These are phyloP conservation scores for Tetramorium simillimum DNA, from an alignment of 1,140 invertebrate species.

Conservation along the genomic window DNA sequence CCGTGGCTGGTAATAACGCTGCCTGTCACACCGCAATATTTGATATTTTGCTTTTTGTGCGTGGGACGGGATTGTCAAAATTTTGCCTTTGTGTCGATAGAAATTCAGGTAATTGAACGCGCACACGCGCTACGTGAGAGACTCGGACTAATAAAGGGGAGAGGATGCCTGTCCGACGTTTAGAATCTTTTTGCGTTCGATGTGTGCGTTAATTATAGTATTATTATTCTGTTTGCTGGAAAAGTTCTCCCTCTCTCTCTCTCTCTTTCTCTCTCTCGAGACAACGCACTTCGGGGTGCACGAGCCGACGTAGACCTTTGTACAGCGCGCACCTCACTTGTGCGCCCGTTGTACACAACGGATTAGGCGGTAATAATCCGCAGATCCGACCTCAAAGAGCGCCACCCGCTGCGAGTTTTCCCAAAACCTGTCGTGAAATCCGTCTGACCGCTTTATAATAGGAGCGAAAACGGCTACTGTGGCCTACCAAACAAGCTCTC, in stretches of 20 bases:
- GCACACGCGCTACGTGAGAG: not conserved
- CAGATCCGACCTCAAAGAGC: constrained; percentile 59
- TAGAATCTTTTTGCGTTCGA: constrained; percentile 10
- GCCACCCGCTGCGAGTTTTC: constrained; percentile 77
- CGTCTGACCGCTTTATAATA: constrained; percentile 63
- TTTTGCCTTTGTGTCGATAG: not conserved
- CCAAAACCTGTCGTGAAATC: constrained; percentile 77
- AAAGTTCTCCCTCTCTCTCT: not conserved
- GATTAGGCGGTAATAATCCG: constrained; percentile 71
- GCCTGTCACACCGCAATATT: constrained; percentile 21
- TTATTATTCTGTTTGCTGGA: not conserved
- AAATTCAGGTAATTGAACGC: constrained; percentile 4
- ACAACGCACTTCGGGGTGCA: constrained; percentile 5
- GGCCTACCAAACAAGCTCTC: constrained; percentile 68
- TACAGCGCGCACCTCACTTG: constrained; percentile 10
- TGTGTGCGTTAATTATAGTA: not conserved
- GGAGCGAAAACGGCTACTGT: constrained; percentile 60
- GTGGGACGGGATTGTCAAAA: constrained; percentile 29
- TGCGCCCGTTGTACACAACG: constrained; percentile 61
- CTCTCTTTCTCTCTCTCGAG: not conserved
- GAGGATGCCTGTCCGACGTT: not conserved
- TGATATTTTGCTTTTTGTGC: constrained; percentile 41
- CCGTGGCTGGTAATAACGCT: not conserved
- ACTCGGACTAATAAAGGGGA: not conserved
- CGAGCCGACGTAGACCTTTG: constrained; percentile 24